Base-by-base conservation (phyloP, 2,797 vertebrate species). In the Lepilemur septentrionalis region DNA sequence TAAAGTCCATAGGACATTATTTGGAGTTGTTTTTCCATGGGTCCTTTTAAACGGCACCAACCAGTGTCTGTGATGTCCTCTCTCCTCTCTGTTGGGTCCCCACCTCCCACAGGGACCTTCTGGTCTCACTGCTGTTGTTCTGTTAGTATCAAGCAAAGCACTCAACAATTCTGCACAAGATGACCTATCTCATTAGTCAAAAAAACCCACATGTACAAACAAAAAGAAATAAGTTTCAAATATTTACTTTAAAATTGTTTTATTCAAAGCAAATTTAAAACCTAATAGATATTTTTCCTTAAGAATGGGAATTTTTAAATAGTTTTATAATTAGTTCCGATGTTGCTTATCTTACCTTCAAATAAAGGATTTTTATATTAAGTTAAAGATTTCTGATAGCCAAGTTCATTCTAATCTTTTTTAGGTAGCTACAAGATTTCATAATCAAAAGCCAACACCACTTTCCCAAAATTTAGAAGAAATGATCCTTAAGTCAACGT, bases 201-300 rank as follows among this genome's bases (percentile, higher is more conserved):
- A 78, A 85, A 75, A 38, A 38, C 2, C 38, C 15, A 41, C 70
- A 70, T 7, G 30, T 41, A 84, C 67, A 89, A 84, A 94, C 63
- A 65, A 79, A 89, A 95, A 63, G 70, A 93, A 92, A 48, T 50
- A 59, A 25, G 59, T 50, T 94, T 86, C 94, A 93, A 57, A 69
- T 70, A 43, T 46, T 95, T 86, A 92, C 81, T 97, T 97, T 94
- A 94, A 48, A 96, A 92, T 5, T 89, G 57, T 94, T 98, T 97
- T 96, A 97, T 97, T 97, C 87, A 95, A 97, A 95, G 67, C 70
- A 93, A 95, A 96, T 95, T 97, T 11, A 88, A 96, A 98, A 93
- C 43, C 79, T 94, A 87, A 46, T 93, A 61, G 92, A 69, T 85
- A 94, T 73, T 73, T 93, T 78, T 82, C 82, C 86, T 96, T 78